Base-by-base conservation (phyloP, 1,140 invertebrate species). In the Sinella curviseta region DNA sequence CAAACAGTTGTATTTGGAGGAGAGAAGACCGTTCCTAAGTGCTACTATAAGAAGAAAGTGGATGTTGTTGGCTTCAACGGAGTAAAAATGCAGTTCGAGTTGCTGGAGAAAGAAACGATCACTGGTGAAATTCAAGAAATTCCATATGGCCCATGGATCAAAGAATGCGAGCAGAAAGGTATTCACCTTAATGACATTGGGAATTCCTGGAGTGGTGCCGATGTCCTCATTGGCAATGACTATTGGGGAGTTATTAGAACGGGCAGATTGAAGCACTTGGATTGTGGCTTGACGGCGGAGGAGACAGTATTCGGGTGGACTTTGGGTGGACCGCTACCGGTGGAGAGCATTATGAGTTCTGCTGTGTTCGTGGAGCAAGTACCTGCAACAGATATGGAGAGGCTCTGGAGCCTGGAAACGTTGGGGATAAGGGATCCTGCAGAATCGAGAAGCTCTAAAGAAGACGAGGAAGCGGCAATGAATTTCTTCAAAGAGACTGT, bases 371-470 rank as follows among this genome's bases (percentile, higher is more conserved):
- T 76, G 67, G 28, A 0, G 60, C 39, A 35, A 74, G 74, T 26
- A 12, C 0, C 55, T 28, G 16, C 60, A 77, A 33, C 8, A 65
- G 17, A 78, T 1, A 31, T 33, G 2, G 65, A 67, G 20, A 28
- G 87, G 35, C 83, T 88, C 17, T 88, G 87, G 86, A 65, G 60
- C 17, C 78, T 88, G 34, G 87, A 88, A 73, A 81, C 83, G 26
- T 31, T 83, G 39, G 82, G 82, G 0, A 83, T 83, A 34, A 26
- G 20, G 0, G 80, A 83, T 73, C 80, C 82, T 31, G 34, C 36
- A 24, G 82, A 82, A 65, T 35, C 17, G 17, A 81, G 80, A 34
- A 36, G 77, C 2, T 57, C 57, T 26, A 17, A 76, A n/a, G 78
- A 83, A 31, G 36, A 26, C 17, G 78, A 83, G 17, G 35, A 54